Percentiles rank a stretch among this genome's conserved stretches.
Conservation (phyloP, 2,113 vertebrate genomes). For the Bos indicus region DNA sequence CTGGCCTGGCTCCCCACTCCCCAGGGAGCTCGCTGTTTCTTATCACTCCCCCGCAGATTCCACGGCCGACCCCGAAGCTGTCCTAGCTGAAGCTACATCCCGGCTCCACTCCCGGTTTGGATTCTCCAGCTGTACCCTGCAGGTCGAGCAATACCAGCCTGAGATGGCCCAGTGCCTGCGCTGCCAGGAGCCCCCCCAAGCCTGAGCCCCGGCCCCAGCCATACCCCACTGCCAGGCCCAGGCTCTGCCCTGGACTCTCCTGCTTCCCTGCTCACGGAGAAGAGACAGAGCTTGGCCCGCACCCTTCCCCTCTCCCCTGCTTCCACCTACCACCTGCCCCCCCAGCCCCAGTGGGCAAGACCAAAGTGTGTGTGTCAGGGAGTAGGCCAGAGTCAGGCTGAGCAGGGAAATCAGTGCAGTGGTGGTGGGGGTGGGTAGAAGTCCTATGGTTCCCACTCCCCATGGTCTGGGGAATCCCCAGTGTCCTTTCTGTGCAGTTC, state of each 20-base stretch:
- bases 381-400: not conserved
- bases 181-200: conserved; percentile 76
- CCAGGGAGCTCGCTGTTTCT: conserved; percentile 33
- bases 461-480: not conserved
- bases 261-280: not conserved
- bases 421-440: not conserved
- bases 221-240: conserved; percentile 42
- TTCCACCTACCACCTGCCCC: not conserved
- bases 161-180: conserved; percentile 87
- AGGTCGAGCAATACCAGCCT: conserved; percentile 89
- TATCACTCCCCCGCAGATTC: conserved; percentile 81
- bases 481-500: not conserved
- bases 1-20: not conserved
- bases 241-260: conserved; percentile 17
- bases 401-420: not conserved
- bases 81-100: conserved; percentile 88
- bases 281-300: not conserved
- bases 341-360: conserved; percentile 36
- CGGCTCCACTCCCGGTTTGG: conserved; percentile 90
- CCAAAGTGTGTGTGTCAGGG: conserved; percentile 20
- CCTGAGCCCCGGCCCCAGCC: conserved; percentile 22
- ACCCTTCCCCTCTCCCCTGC: not conserved
- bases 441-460: not conserved
- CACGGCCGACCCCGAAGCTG: conserved; percentile 80
- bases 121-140: conserved; percentile 90